Base-by-base conservation (phyloP, 2,797 vertebrate species). In the Anas bernieri region DNA sequence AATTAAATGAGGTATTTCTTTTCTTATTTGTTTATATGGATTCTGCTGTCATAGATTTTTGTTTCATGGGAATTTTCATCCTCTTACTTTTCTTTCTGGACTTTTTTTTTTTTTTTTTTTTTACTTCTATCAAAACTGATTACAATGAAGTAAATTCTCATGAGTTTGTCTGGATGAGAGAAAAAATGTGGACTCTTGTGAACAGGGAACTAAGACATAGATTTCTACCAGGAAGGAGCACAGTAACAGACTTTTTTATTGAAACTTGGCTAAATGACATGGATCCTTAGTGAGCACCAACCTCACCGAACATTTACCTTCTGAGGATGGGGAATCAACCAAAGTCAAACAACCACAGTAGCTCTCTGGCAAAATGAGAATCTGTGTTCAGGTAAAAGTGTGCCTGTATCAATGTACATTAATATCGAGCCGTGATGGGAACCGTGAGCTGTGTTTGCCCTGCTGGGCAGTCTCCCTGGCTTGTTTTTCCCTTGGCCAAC, bases 41-140 rank as follows among this genome's bases (percentile, higher is more conserved):
- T 93, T 96, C 59, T 93, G 90, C 90, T 94, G 88, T 92, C 91
- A 25, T 14, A 30, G 75, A 83, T 17, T 92, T 96, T 89, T 83
- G 41, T 46, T 66, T 41, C 14, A 52, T 92, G 92, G 73, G 88
- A 94, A 89, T 93, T 85, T 80, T 1, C 21, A n/a, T 55, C 28
- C 25, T 83, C 50, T 41, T 58, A 21, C 41, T 77, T 87, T 80
- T 73, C 46, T 35, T 66, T 66, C 30, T 9, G 22, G 28, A 21
- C 6, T 33, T 39, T 54, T 41, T 41, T 41, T 46, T 7, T 63
- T 76, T 64, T 68, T 22, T n/a, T 63, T 76, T 68, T 25, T 48
- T 48, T 33, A 14, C 0, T 3, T 17, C 18, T 37, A 16, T 16
- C n/a, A 39, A 66, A 93, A 33, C n/a, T 58, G 22, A 78, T 68